Evolutionary conservation across 2,797 vertebrate genomes (phyloP).

Genomic region (Acrossocheilus wenchowensis): DNA sequence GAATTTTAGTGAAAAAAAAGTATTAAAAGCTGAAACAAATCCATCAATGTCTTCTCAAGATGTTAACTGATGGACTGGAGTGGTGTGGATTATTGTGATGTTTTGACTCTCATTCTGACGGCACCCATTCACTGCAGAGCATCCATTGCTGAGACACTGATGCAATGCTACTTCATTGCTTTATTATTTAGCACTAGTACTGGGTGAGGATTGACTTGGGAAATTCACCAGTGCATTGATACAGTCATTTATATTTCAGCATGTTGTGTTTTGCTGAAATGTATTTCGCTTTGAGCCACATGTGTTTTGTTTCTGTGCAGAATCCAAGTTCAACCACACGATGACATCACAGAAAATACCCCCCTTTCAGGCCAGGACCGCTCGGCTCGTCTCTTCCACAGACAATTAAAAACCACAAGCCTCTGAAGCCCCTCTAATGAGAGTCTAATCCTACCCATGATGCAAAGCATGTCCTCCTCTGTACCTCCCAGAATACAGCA

Average conservation of each 20-base stretch:
- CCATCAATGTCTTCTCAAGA: not conserved
- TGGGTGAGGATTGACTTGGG: not conserved
- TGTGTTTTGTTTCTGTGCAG: not conserved
- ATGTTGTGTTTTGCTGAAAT: not conserved
- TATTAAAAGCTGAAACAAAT: not conserved
- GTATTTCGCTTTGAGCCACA: not conserved
- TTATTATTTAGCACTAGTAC: not conserved
- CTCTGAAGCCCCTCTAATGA: conserved; percentile 40
- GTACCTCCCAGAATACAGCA: not conserved
- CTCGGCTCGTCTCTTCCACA: conserved; percentile 31
- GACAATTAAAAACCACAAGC: conserved; percentile 43
- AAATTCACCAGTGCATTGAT: not conserved
- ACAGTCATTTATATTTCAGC: not conserved
- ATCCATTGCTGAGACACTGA: not conserved
- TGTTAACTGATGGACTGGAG: not conserved
- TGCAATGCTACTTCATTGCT: not conserved
- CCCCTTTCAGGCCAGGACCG: conserved; percentile 42
- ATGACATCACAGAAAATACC: conserved; percentile 63
- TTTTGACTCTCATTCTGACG: not conserved
- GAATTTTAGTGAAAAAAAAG: not conserved
- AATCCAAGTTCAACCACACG: conserved; percentile 28
- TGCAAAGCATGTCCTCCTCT: conserved; percentile 25
- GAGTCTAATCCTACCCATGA: conserved; percentile 35
- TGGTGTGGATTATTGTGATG: not conserved
- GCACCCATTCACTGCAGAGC: not conserved